A percentile compares a stretch with the other conserved stretches of the same genome.
These are phyloP conservation scores for Calyptomena viridis DNA, from an alignment of 2,113 vertebrate species.

Conservation along the genomic window DNA sequence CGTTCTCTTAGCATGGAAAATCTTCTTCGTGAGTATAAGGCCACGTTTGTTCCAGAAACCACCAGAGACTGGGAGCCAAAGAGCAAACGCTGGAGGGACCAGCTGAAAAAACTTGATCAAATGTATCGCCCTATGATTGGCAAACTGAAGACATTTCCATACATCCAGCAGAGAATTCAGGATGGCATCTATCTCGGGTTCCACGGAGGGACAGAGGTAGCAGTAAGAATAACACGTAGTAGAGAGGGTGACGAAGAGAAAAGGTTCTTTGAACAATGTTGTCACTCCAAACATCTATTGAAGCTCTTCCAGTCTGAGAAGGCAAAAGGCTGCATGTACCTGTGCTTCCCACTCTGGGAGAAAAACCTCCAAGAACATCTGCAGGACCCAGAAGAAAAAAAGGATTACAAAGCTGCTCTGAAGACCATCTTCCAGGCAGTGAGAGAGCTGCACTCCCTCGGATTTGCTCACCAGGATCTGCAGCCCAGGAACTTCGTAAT, in stretches of 20 bases:
- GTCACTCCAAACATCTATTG: constrained; percentile 15
- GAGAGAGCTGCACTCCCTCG: constrained; percentile 40
- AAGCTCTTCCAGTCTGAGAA: constrained; percentile 54
- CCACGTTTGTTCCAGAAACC: neutral
- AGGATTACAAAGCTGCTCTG: constrained; percentile 18
- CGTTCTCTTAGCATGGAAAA: neutral
- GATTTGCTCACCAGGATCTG: constrained; percentile 68
- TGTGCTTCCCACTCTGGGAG: constrained; percentile 74
- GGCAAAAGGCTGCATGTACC: neutral
- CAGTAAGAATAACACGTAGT: constrained; percentile 50
- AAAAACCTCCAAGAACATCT: constrained; percentile 62
- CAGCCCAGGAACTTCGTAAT: constrained; percentile 67
- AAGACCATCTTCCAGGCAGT: constrained; percentile 67
- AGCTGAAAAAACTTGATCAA: constrained; percentile 29
- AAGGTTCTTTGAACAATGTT: constrained; percentile 20
- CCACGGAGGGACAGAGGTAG: constrained; percentile 49
- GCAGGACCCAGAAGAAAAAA: neutral
- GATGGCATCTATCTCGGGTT: constrained; percentile 72
- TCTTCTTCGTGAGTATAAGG: neutral
- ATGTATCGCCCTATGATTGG: constrained; percentile 45
- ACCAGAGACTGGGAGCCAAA: constrained; percentile 26
- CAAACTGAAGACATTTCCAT: constrained; percentile 63
- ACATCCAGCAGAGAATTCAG: constrained; percentile 45
- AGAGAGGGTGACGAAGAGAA: constrained; percentile 3
- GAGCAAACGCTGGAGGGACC: constrained; percentile 52